phyloP scores from a whole-genome alignment of 2,113 vertebrate genomes.

The Leptodactylus fuscus region DNA sequence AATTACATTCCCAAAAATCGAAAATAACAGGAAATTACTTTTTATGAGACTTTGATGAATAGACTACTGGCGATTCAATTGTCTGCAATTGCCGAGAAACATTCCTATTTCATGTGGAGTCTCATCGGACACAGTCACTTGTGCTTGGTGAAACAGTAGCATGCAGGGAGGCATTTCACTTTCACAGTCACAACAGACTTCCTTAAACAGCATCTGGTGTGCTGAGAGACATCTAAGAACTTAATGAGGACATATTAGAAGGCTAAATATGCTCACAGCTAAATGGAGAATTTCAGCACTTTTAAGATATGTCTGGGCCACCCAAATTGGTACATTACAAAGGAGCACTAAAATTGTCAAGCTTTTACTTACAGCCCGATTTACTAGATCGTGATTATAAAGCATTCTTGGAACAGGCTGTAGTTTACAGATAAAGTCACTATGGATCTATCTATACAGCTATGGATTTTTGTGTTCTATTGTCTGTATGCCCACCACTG shows the following conservation, averaged over 20 bases:
- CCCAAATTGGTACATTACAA: not conserved
- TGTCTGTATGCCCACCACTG: too few species aligned
- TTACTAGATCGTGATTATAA: not conserved
- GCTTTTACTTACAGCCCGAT: not conserved
- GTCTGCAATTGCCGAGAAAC: not conserved
- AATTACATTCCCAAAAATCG: not conserved
- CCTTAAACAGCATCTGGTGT: not conserved
- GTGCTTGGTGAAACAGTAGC: slow-evolving; percentile 18
- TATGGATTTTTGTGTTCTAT: not conserved
- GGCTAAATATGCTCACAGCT: not conserved
- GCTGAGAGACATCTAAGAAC: slow-evolving; percentile 32
- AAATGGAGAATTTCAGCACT: slow-evolving; percentile 2
- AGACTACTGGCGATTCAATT: not conserved
- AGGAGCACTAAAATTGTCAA: not conserved
- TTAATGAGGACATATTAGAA: slow-evolving; percentile 14
- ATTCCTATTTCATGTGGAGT: slow-evolving; percentile 10
- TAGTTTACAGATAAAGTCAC: not conserved
- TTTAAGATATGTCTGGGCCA: not conserved
- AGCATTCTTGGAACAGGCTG: too few species aligned
- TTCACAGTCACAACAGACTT: not conserved
- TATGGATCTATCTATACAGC: not conserved
- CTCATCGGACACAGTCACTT: not conserved
- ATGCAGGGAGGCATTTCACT: slow-evolving; percentile 22
- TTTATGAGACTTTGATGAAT: not conserved
- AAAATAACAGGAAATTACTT: not conserved